Conservation (phyloP, 2,797 vertebrate species). For the Gambusia yucatana region DNA sequence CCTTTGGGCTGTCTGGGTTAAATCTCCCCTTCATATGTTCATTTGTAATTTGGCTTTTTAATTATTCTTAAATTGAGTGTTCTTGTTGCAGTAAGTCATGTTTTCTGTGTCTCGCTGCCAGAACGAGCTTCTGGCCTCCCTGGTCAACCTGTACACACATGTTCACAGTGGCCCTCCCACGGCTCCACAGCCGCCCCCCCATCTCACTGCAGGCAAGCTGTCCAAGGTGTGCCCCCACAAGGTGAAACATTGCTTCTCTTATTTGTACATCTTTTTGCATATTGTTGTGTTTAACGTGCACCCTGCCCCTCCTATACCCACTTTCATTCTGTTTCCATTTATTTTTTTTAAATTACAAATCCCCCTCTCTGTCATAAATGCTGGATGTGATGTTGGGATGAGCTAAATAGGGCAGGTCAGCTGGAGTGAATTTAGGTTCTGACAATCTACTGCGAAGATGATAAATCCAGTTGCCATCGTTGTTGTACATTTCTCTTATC, state of each 20-base stretch:
- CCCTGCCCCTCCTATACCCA: neutral
- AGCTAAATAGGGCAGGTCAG: neutral
- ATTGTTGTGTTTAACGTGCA: neutral
- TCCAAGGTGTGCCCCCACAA: slow-evolving; percentile 96
- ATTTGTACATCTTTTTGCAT: neutral
- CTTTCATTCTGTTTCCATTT: neutral
- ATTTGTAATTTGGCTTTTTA: neutral
- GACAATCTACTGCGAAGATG: neutral
- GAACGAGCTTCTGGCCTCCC: slow-evolving; percentile 82
- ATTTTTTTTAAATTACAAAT: neutral
- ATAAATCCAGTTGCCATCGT: neutral
- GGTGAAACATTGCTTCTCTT: slow-evolving; percentile 73
- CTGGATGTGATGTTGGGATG: neutral
- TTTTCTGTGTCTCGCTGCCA: slow-evolving; percentile 45
- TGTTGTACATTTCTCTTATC: neutral
- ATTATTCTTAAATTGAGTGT: neutral
- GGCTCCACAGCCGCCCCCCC: slow-evolving; percentile 77
- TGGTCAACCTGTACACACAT: slow-evolving; percentile 87
- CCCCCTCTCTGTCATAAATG: neutral
- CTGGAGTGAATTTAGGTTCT: neutral
- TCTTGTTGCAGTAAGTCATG: slow-evolving; percentile 1
- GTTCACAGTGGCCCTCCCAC: slow-evolving; percentile 87
- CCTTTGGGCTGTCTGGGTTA: neutral
- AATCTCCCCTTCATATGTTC: neutral
- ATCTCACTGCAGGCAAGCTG: slow-evolving; percentile 93